These are phyloP conservation scores for Junonia oenone DNA, from an alignment of 2,888 invertebrate genomes.

Conservation along the genomic window DNA sequence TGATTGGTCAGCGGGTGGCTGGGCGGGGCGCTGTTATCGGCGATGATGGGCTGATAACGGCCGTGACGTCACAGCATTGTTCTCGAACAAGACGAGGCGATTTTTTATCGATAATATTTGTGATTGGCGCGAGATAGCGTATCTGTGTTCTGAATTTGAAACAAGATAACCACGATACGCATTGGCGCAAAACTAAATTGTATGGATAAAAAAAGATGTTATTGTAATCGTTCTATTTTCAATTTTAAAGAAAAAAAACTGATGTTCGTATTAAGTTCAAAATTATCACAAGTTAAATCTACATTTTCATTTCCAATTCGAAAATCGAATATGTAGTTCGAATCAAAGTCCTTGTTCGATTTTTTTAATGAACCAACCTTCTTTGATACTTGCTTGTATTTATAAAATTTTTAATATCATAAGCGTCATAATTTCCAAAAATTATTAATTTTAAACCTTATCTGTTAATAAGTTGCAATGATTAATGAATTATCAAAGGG, in stretches of 20 bases:
- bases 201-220: not conserved
- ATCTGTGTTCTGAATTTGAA: slow-evolving; percentile 10
- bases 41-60: slow-evolving; percentile 48
- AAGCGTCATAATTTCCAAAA: not conserved
- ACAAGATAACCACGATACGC: not conserved
- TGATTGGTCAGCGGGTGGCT: slow-evolving; percentile 59
- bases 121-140: slow-evolving; percentile 21
- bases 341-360: too few species aligned
- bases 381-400: not conserved
- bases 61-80: slow-evolving; percentile 51
- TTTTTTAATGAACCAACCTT: too few species aligned
- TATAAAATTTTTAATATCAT: not conserved
- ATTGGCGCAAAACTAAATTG: not conserved
- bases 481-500: slow-evolving; percentile 31
- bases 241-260: too few species aligned
- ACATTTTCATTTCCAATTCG: too few species aligned
- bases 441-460: slow-evolving; percentile 5
- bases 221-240: not conserved
- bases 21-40: slow-evolving; percentile 63
- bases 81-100: slow-evolving; percentile 28
- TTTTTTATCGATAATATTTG: slow-evolving; percentile 18
- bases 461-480: slow-evolving; percentile 14
- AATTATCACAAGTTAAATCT: too few species aligned
- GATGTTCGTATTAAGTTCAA: too few species aligned
- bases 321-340: too few species aligned